Evolutionary conservation across 1,140 invertebrate genomes (phyloP).

Genomic region (Pogonognathellus flavescens): DNA sequence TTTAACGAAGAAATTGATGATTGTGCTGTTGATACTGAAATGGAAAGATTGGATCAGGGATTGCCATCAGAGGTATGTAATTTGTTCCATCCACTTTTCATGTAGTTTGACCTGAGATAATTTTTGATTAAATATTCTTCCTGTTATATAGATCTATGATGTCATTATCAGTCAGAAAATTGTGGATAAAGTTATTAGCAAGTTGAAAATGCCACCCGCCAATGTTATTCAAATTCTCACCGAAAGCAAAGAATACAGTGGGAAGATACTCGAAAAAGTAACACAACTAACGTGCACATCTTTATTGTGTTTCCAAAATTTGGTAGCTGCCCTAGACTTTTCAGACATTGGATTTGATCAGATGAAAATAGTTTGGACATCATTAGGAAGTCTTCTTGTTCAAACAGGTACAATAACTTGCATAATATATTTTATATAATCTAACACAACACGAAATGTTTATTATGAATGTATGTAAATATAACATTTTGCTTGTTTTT

Average conservation of each 20-base stretch:
- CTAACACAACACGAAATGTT: too few species aligned
- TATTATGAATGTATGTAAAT: neutral
- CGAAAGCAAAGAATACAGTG: conserved; percentile 70
- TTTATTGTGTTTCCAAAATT: conserved; percentile 78
- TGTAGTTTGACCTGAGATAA: too few species aligned
- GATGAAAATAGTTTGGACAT: conserved; percentile 72
- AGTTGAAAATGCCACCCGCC: conserved; percentile 72
- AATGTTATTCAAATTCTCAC: conserved; percentile 72
- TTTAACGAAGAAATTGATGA: conserved; percentile 25
- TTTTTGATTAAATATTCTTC: too few species aligned
- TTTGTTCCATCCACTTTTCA: neutral
- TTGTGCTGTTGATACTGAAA: neutral
- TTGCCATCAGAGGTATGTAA: neutral
- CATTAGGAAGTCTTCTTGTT: conserved; percentile 75
- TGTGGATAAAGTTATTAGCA: conserved; percentile 74
- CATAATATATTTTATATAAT: too few species aligned
- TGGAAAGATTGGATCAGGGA: neutral
- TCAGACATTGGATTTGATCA: conserved; percentile 74
- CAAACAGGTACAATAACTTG: conserved; percentile 8
- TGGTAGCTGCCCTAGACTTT: conserved; percentile 75
- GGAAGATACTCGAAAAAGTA: conserved; percentile 68
- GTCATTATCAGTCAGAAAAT: conserved; percentile 73
- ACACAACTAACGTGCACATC: conserved; percentile 73
- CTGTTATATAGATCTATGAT: conserved; percentile 69
- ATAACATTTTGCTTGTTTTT: too few species aligned